Percentiles rank a stretch among this genome's conserved stretches.
Conservation (phyloP, 1,140 invertebrate genomes). For the Drosophila oshimai region DNA sequence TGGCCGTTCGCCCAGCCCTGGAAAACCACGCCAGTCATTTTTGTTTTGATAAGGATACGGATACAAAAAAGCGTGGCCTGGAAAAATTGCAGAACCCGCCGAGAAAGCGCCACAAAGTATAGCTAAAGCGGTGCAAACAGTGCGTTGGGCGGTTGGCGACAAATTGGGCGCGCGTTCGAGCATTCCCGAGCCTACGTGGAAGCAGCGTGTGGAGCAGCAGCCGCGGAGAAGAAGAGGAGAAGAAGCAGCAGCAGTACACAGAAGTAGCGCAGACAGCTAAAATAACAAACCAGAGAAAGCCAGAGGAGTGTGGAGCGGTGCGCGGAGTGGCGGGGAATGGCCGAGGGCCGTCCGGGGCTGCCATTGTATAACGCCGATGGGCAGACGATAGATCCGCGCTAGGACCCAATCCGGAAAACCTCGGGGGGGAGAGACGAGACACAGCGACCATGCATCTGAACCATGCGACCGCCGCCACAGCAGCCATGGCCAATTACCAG, state of each 20-base stretch:
- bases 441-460: constrained; percentile 80
- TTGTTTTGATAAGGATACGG: constrained; percentile 82
- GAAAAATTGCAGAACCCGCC: constrained; percentile 58
- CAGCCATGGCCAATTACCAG: constrained; percentile 80
- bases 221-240: constrained; percentile 31
- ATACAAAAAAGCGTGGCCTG: constrained; percentile 72
- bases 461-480: constrained; percentile 75
- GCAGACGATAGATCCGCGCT: constrained; percentile 62
- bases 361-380: constrained; percentile 70
- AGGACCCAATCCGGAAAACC: constrained; percentile 62
- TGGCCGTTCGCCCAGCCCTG: constrained; percentile 51
- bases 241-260: constrained; percentile 43
- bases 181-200: constrained; percentile 55
- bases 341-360: constrained; percentile 38
- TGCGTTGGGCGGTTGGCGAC: constrained; percentile 43
- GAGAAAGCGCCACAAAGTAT: constrained; percentile 39
- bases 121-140: constrained; percentile 52
- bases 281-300: constrained; percentile 59
- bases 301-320: constrained; percentile 25
- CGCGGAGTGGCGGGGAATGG: constrained; percentile 42
- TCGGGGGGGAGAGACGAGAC: too few species aligned
- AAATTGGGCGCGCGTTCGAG: constrained; percentile 24
- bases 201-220: constrained; percentile 54
- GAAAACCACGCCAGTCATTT: constrained; percentile 82
- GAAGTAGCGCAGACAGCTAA: constrained; percentile 69